These are phyloP conservation scores for Poecilia velifera DNA, from an alignment of 2,797 vertebrate species.

Conservation along the genomic window DNA sequence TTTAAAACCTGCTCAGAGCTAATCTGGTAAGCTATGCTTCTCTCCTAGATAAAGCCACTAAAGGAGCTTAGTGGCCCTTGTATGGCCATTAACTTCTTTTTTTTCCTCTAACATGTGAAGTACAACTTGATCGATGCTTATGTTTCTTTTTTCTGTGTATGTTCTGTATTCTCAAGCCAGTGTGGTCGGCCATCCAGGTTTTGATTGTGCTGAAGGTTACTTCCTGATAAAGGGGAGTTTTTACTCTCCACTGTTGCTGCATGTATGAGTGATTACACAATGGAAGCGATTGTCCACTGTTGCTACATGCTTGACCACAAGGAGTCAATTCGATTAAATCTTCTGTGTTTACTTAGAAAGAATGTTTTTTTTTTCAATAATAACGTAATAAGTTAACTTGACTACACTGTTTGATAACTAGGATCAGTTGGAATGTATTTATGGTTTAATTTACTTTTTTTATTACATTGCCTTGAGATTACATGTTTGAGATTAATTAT, in stretches of 20 bases:
- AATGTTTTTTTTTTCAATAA: no score
- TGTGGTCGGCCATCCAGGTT: not conserved
- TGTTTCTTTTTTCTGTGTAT: not conserved
- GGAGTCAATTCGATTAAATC: not conserved
- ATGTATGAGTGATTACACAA: not conserved
- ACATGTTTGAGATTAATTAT: not conserved
- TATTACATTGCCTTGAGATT: not conserved
- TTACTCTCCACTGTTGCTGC: not conserved
- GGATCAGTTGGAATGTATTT: not conserved
- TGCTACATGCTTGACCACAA: not conserved
- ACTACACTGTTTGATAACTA: not conserved
- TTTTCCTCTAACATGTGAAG: not conserved
- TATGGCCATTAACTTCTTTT: not conserved
- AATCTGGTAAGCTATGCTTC: not conserved
- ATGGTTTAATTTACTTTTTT: not conserved
- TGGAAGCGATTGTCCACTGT: not conserved
- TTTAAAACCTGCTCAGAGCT: not conserved
- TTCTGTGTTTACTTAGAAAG: not conserved
- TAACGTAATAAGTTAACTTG: not conserved
- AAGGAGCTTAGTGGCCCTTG: not conserved
- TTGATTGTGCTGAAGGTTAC: not conserved
- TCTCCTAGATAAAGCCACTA: not conserved
- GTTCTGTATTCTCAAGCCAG: not conserved
- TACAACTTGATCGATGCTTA: not conserved
- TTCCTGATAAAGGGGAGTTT: not conserved